Base-by-base conservation (phyloP, 2,888 invertebrate genomes). In the Stratiomys singularior region DNA sequence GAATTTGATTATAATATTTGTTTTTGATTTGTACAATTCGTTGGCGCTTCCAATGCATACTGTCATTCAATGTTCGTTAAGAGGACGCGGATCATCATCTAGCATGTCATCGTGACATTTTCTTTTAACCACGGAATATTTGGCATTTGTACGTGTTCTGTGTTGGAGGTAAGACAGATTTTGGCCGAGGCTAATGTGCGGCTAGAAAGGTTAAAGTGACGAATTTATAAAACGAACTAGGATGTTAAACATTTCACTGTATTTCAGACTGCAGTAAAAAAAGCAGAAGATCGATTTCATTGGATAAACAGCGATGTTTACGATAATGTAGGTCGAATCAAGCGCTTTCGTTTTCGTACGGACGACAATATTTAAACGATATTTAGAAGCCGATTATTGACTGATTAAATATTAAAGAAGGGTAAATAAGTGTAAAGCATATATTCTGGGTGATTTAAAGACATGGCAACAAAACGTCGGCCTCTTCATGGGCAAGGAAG, bases 381-480 rank as follows among this genome's bases (percentile, higher is more conserved):
- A 3, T 37, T 9, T 37, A 37, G 52, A 9, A 15, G 15, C n/a
- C 52, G 15, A 13, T n/a, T 18, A 52, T 9, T 52, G 52, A 52
- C 52, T 52, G 52, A 52, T 52, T 52, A 18, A 5, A 37, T 37
- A 37, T 9, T 5, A 37, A 37, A 9, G 9, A 37, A 37, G 37
- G 9, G 37, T 37, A 37, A 3, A 37, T 37, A 3, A 37, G 3
- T 37, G 5, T 37, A 37, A 37, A 5, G 9, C 5, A 37, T 9
- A 37, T 52, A 52, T 15, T 52, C 11, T 13, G 7, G n/a, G 11
- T n/a, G 63, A 63, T 25, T n/a, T 1, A 15, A 7, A 44, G 47
- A 28, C 46, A 88, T 88, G 88, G 87, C 88, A 58, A 84, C 88
- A 5, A 88, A 87, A 83, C 83, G 88, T 76, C 85, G 86, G 78